phyloP scores from a whole-genome alignment of 2,113 vertebrate species.

The Cettia cetti region DNA sequence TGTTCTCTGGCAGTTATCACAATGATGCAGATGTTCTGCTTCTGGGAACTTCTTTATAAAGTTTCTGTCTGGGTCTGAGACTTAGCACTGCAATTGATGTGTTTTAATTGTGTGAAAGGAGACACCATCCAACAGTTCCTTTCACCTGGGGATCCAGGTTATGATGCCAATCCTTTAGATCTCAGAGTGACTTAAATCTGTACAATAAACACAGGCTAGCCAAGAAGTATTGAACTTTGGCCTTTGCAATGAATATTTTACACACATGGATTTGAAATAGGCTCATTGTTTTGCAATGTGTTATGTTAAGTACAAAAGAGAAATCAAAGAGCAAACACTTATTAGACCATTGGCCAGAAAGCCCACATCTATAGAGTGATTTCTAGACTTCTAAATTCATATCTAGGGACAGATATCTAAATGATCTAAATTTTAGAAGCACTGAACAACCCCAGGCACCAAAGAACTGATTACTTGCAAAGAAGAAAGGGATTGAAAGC shows the following conservation, averaged over 20 bases:
- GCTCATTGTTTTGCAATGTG: not conserved
- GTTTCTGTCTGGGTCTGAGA: not conserved
- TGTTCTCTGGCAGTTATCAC: not conserved
- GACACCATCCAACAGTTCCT: not conserved
- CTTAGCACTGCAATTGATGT: not conserved
- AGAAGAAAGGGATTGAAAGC: not conserved
- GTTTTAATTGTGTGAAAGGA: not conserved
- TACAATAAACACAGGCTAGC: not conserved
- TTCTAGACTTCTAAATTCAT: not conserved
- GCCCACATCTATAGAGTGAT: fast-evolving
- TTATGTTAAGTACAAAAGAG: not conserved
- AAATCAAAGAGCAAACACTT: not conserved
- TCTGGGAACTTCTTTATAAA: not conserved
- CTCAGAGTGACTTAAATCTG: not conserved
- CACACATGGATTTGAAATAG: not conserved
- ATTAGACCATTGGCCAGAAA: not conserved
- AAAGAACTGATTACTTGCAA: not conserved
- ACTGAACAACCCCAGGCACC: not conserved
- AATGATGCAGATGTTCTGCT: not conserved
- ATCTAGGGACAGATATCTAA: not conserved
- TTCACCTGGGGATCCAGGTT: not conserved
- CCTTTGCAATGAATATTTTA: not conserved
- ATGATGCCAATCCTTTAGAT: not conserved
- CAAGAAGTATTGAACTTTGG: not conserved
- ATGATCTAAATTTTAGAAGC: not conserved